These are phyloP conservation scores for Babyrousa celebensis DNA, from an alignment of 2,797 vertebrate species.

Conservation along the genomic window DNA sequence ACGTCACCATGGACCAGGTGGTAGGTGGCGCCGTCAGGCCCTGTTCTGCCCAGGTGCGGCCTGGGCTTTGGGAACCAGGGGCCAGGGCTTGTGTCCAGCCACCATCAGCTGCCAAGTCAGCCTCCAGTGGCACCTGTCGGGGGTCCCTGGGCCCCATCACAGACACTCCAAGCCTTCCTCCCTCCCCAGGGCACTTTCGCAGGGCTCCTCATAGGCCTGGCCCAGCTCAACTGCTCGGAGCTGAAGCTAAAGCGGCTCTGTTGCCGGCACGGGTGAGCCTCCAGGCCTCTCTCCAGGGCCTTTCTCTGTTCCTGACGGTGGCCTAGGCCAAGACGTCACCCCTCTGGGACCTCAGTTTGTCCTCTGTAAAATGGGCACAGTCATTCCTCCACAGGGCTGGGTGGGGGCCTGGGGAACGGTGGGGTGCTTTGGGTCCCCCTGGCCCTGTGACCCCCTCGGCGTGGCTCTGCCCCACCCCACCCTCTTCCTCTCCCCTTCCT, in stretches of 20 bases:
- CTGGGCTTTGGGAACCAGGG: not conserved
- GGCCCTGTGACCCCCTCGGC: not conserved
- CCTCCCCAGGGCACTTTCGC: conserved; percentile 95
- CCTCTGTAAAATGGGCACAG: not conserved
- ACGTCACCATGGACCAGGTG: conserved; percentile 96
- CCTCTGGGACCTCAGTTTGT: not conserved
- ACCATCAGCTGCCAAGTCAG: fast-evolving
- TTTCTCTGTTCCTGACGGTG: not conserved
- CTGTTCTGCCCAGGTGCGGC: not conserved
- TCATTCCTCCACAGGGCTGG: not conserved
- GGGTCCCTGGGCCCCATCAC: fast-evolving
- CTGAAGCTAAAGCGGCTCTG: conserved; percentile 97
- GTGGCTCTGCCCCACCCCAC: not conserved
- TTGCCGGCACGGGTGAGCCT: conserved; percentile 95
- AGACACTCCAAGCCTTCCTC: not conserved
- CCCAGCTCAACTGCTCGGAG: conserved; percentile 97
- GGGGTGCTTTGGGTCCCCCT: not conserved
- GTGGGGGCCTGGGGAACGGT: fast-evolving
- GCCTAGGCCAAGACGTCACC: not conserved
- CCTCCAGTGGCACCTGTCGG: too few relatives aligned
- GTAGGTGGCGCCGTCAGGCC: conserved; percentile 64
- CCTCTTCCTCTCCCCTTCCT: not conserved
- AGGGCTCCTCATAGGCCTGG: conserved; percentile 96
- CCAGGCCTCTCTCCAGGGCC: not conserved
- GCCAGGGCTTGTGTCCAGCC: not conserved